Conservation (phyloP, 1,140 invertebrate genomes). For the Sycophaga agraensis region DNA sequence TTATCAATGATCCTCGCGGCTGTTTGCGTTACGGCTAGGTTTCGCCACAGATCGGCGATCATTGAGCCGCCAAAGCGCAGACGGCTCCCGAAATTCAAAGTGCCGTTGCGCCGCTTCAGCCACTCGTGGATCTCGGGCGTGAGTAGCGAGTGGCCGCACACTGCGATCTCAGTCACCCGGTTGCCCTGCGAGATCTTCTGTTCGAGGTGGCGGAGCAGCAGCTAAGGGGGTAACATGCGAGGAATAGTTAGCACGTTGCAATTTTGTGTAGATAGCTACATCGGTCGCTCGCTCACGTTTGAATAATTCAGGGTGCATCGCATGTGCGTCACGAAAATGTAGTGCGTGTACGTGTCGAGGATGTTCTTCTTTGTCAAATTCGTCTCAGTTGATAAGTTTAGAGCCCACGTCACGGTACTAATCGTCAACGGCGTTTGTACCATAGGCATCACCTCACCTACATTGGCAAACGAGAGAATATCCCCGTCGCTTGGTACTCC, state of each 20-base stretch:
- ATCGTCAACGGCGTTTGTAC: slow-evolving; percentile 54
- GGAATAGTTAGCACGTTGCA: too few species aligned
- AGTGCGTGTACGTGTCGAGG: not conserved
- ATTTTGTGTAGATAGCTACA: too few species aligned
- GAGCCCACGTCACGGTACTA: slow-evolving; percentile 38
- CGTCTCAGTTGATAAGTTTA: slow-evolving; percentile 45
- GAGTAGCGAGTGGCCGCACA: slow-evolving; percentile 63
- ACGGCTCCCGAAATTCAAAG: not conserved
- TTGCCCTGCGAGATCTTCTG: slow-evolving; percentile 50
- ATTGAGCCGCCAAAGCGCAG: not conserved
- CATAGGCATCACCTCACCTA: slow-evolving; percentile 67
- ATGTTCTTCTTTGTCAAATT: not conserved
- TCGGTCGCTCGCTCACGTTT: slow-evolving; percentile 61
- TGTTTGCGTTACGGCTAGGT: slow-evolving; percentile 35
- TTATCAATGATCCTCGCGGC: slow-evolving; percentile 33
- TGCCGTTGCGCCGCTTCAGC: slow-evolving; percentile 52
- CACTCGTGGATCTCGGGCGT: slow-evolving; percentile 57
- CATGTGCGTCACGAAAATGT: slow-evolving; percentile 24
- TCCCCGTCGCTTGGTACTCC: slow-evolving; percentile 56
- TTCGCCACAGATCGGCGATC: slow-evolving; percentile 29
- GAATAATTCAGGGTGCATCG: slow-evolving; percentile 51
- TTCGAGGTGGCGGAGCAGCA: slow-evolving; percentile 48
- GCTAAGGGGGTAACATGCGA: slow-evolving; percentile 43
- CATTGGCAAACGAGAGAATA: slow-evolving; percentile 60
- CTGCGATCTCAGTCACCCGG: slow-evolving; percentile 61